These are phyloP conservation scores for Andrena cerasifolii DNA, from an alignment of 1,140 invertebrate genomes.

Conservation along the genomic window DNA sequence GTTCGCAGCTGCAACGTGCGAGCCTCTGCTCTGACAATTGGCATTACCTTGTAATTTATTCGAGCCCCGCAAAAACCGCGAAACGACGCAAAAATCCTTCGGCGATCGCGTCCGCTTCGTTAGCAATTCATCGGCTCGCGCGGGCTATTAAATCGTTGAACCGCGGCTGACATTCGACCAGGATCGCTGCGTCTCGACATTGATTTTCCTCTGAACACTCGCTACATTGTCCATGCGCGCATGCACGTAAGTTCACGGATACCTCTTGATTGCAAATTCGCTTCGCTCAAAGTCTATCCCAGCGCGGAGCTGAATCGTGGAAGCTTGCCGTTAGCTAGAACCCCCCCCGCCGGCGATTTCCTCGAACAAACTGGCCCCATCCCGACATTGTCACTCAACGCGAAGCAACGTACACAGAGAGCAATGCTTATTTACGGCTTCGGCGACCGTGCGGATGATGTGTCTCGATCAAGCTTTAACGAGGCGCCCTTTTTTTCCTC, in stretches of 20 bases:
- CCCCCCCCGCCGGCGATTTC: too few relatives aligned
- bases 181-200: not conserved
- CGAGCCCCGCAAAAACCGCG: not conserved
- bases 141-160: not conserved
- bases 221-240: not conserved
- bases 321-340: too few relatives aligned
- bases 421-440: too few relatives aligned
- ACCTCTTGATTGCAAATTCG: too few relatives aligned
- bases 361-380: too few relatives aligned
- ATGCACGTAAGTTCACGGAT: not conserved
- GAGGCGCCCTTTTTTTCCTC: constrained; percentile 17
- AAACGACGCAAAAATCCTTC: not conserved
- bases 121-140: constrained; percentile 14
- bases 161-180: not conserved
- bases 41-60: not conserved
- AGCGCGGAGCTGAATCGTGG: too few relatives aligned
- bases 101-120: not conserved
- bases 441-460: constrained; percentile 16
- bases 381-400: too few relatives aligned
- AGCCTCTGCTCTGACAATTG: not conserved
- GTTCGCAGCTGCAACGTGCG: not conserved
- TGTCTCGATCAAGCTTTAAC: constrained; percentile 5
- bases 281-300: too few relatives aligned
- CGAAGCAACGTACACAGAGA: too few relatives aligned
- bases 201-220: not conserved